These are phyloP conservation scores for Acipenser ruthenus DNA, from an alignment of 2,797 vertebrate species.

Conservation along the genomic window DNA sequence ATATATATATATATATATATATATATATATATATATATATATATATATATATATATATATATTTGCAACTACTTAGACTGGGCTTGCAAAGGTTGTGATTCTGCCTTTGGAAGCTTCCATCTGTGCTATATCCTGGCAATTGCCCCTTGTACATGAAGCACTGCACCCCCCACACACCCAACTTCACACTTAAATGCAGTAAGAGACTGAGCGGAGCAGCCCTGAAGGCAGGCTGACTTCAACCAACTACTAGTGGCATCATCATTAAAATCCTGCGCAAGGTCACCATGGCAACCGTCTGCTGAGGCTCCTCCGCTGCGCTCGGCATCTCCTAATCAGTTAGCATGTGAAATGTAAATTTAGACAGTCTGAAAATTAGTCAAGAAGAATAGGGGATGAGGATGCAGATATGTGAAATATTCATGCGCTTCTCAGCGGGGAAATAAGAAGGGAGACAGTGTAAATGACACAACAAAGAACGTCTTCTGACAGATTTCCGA, in stretches of 20 bases:
- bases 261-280: constrained; percentile 82
- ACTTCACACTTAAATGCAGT: constrained; percentile 71
- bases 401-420: constrained; percentile 98
- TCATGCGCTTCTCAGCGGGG: constrained; percentile 74
- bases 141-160: no score
- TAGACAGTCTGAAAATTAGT: constrained; percentile 97
- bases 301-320: constrained; percentile 74
- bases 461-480: constrained; percentile 99
- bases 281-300: constrained; percentile 95
- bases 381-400: constrained; percentile 82
- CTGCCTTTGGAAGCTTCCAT: no score
- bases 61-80: no score
- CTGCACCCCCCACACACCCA: constrained; percentile 32
- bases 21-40: no score
- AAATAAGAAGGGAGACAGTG: constrained; percentile 58
- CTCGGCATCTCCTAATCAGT: constrained; percentile 75
- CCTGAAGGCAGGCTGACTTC: constrained; percentile 71
- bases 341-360: constrained; percentile 95
- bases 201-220: constrained; percentile 58
- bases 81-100: no score
- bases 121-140: no score
- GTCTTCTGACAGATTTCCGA: constrained; percentile 91
- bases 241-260: constrained; percentile 70
- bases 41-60: no score
- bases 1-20: no score